Evolutionary conservation across 1,140 invertebrate genomes (phyloP), one percentile per base, ranked within the genome.

Genomic region (Brachionus sp.): DNA sequence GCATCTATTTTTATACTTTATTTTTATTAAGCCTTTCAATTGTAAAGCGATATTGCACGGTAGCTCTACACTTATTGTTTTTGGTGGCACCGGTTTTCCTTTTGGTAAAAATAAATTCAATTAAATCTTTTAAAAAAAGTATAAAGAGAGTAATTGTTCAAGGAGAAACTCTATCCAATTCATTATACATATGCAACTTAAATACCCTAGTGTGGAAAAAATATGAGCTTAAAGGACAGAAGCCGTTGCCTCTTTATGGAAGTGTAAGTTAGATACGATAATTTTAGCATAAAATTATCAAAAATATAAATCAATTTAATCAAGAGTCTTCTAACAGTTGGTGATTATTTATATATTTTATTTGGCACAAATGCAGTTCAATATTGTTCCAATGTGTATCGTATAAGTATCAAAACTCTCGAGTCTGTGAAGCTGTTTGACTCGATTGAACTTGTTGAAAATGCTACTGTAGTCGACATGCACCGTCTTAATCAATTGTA

Each of bases 321-420:
- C 19, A 25, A 82, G 77, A 82, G 80, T 70, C 19, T 82, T 29
- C 13, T 82, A 35, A 33, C 29, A 44, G 57, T 53, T 46, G 66
- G 39, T 25, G 44, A 82, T 53, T 23, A 33, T 82, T 33, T 82
- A 19, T 82, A 82, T 33, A 70, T 82, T 44, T 53, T 82, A n/a
- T 82, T 33, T 70, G 80, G 80, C 19, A 82, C 80, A n/a, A 82
- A 82, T 29, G 39, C 57, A 35, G 13, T 16, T 10, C 9, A n/a
- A 44, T 82, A 82, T 82, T 66, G 57, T 23, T 66, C 80, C 35
- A 66, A 82, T 53, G 80, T 82, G n/a, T 82, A 82, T 12, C 25
- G 57, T 46, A 33, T 82, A 29, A 46, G 68, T 29, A 33, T 82
- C 5, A 44, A 46, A 66, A 82, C 80, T n/a, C 33, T 82, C 13